These are phyloP conservation scores for Yponomeuta plumbellus DNA, from an alignment of 2,888 invertebrate genomes.

Conservation along the genomic window DNA sequence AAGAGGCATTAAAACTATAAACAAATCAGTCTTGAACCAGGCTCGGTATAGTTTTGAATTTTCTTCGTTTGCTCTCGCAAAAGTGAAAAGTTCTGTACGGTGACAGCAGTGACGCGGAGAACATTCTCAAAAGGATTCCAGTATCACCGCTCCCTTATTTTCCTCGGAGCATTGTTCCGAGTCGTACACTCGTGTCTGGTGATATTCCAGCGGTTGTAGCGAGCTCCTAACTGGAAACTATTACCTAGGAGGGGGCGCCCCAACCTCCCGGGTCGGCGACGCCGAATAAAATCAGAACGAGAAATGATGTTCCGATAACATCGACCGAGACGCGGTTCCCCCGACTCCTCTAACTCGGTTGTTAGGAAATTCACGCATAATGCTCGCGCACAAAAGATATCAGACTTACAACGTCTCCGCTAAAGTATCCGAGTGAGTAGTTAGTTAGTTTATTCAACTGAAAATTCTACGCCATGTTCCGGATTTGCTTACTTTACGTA, in stretches of 20 bases:
- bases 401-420: slow-evolving; percentile 37
- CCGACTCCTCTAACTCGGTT: slow-evolving; percentile 32
- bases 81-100: too few relatives aligned
- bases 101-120: neutral
- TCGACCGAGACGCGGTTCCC: slow-evolving; percentile 35
- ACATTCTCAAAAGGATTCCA: neutral
- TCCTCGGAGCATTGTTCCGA: slow-evolving; percentile 7
- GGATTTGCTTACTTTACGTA: too few relatives aligned
- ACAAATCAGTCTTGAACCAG: too few relatives aligned
- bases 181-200: neutral
- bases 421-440: neutral
- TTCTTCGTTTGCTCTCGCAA: too few relatives aligned
- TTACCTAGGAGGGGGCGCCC: slow-evolving; percentile 40
- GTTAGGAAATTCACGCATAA: slow-evolving; percentile 49
- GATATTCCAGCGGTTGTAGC: slow-evolving; percentile 6
- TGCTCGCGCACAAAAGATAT: slow-evolving; percentile 45
- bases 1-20: too few relatives aligned
- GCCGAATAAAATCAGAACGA: slow-evolving; percentile 65
- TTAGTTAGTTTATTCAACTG: slow-evolving; percentile 5
- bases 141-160: neutral
- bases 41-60: too few relatives aligned
- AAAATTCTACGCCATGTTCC: neutral
- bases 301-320: slow-evolving; percentile 65
- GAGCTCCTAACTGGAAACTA: slow-evolving; percentile 51
- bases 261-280: slow-evolving; percentile 44